Percentiles rank a stretch among this genome's conserved stretches.
Evolutionary conservation across 2,888 invertebrate species (phyloP).

Genomic region (Ypsolopha scabrella): DNA sequence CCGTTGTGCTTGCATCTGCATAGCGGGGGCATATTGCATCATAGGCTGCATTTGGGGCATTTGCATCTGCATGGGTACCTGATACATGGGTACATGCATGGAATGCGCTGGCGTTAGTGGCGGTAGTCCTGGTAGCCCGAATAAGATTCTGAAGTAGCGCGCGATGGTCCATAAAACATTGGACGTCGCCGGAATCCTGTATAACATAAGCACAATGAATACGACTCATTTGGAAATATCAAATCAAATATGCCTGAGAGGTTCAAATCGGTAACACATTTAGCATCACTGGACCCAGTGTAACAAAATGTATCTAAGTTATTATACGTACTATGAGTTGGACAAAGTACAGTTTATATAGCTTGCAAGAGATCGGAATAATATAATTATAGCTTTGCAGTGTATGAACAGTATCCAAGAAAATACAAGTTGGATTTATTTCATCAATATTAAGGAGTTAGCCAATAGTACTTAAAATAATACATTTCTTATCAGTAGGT

Average conservation of each 20-base stretch:
- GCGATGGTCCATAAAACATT: constrained; percentile 67
- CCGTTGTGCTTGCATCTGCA: constrained; percentile 35
- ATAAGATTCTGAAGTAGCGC: constrained; percentile 63
- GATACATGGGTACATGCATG: constrained; percentile 60
- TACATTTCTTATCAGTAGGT: too few relatives aligned
- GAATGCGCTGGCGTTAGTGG: constrained; percentile 46
- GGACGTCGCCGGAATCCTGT: constrained; percentile 67
- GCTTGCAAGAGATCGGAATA: too few relatives aligned
- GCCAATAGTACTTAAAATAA: too few relatives aligned
- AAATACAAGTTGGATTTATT: too few relatives aligned
- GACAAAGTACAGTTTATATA: too few relatives aligned
- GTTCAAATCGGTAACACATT: too few relatives aligned
- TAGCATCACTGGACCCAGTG: too few relatives aligned
- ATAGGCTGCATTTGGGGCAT: constrained; percentile 38
- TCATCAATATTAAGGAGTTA: too few relatives aligned
- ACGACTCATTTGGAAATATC: constrained; percentile 24
- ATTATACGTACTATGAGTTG: too few relatives aligned
- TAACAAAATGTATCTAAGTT: too few relatives aligned
- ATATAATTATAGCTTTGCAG: too few relatives aligned
- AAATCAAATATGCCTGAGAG: constrained; percentile 16
- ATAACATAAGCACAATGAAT: constrained; percentile 29
- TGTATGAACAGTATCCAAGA: too few relatives aligned
- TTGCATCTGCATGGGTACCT: constrained; percentile 17
- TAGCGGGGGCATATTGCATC: constrained; percentile 19
- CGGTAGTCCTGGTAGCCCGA: constrained; percentile 51